A percentile compares a stretch with the other conserved stretches of the same genome.
Conservation (phyloP, 2,888 invertebrate species). For the Cerceris ruficornis region DNA sequence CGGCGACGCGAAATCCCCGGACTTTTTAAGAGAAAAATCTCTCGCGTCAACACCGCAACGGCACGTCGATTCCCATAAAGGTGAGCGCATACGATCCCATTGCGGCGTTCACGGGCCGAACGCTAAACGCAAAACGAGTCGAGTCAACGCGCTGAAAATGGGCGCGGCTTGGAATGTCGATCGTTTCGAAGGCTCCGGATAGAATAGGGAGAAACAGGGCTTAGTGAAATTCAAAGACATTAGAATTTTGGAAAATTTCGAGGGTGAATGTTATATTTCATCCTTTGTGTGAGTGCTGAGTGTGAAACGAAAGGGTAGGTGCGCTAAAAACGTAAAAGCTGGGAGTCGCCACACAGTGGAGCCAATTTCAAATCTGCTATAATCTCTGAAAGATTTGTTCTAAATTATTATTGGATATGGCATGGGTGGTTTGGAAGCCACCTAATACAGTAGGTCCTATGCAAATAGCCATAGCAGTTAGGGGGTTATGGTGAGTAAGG, state of each 20-base stretch:
- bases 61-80: slow-evolving; percentile 65
- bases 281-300: background rate
- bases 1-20: slow-evolving; percentile 35
- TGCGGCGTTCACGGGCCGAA: slow-evolving; percentile 50
- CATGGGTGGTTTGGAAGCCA: no score
- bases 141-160: slow-evolving; percentile 76
- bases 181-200: slow-evolving; percentile 67
- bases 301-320: no score
- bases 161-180: slow-evolving; percentile 80
- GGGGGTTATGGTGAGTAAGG: no score
- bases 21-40: slow-evolving; percentile 37
- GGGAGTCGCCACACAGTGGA: no score
- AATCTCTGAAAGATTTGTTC: no score
- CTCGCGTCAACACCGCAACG: slow-evolving; percentile 36
- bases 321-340: no score
- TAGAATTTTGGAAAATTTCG: slow-evolving; percentile 16
- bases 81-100: slow-evolving; percentile 43
- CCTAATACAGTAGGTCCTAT: no score
- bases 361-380: no score
- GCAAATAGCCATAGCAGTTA: no score
- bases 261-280: background rate
- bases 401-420: no score
- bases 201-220: slow-evolving; percentile 21
- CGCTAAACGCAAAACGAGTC: slow-evolving; percentile 74
- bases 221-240: slow-evolving; percentile 28